Evolutionary conservation across 2,888 invertebrate species (phyloP), one percentile per base, ranked within the genome.

Genomic region (Campaea margaritaria): DNA sequence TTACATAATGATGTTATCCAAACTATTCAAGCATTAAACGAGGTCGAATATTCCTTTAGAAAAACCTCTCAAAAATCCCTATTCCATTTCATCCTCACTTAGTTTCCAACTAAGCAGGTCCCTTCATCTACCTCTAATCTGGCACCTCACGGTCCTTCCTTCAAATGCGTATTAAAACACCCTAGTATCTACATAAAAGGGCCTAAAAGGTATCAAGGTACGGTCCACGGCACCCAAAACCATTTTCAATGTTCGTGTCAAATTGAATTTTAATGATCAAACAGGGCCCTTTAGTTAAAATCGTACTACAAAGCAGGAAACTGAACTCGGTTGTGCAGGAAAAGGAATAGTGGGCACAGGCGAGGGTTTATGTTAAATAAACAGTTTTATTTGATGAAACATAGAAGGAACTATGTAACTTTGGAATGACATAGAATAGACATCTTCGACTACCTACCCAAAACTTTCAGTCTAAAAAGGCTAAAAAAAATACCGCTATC

Each of bases 251-350:
- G 66, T 72, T 55, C 70, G 71, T 74, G 75, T 75, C 75, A 75
- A 79, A 79, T 79, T 78, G 74, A 78, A 78, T 76, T 78, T 79
- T 75, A 78, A 75, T 78, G 76, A 75, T 73, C 68, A 68, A 68
- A 69, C 56, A 60, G 62, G 67, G 69, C 66, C 72, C 69, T 68
- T 74, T 27, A 39, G 52, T 57, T 64, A 41, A 68, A 69, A 65
- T 65, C 62, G 62, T 52, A 64, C 21, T 21, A n/a, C 65, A 69
- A 67, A 64, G 67, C 52, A 58, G 42, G 67, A 67, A 63, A 65
- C 61, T 58, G 47, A 43, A 54, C 51, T 63, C 58, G 47, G 53
- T 60, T 65, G 27, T 52, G 5, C 21, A 21, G 52, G 52, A 14
- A n/a, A 47, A 13, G 49, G 10, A 41, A 15, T 55, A 55, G 60